These are phyloP conservation scores for Brassicogethes aeneus DNA, from an alignment of 2,888 invertebrate species.

Conservation along the genomic window DNA sequence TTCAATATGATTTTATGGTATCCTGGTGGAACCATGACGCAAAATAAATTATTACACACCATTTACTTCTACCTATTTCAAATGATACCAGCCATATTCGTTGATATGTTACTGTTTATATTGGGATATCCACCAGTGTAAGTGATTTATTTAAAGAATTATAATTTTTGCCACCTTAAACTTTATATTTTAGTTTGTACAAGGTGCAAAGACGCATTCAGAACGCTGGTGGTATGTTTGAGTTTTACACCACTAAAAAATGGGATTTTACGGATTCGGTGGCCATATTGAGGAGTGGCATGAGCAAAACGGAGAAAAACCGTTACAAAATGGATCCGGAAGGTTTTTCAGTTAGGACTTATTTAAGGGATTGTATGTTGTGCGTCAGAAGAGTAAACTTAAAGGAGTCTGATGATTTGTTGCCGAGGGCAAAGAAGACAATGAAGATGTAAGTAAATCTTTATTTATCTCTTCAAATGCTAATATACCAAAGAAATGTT, in stretches of 20 bases:
- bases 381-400: slow-evolving; percentile 71
- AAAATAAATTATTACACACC: slow-evolving; percentile 64
- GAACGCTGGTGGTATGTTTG: slow-evolving; percentile 80
- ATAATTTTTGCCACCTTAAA: too few relatives aligned
- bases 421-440: slow-evolving; percentile 70
- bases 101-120: slow-evolving; percentile 69
- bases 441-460: slow-evolving; percentile 74
- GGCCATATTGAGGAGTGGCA: slow-evolving; percentile 43
- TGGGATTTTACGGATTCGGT: slow-evolving; percentile 74
- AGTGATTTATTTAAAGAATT: slow-evolving; percentile 42
- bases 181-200: too few relatives aligned
- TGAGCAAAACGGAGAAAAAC: slow-evolving; percentile 56
- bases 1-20: slow-evolving; percentile 76
- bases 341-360: slow-evolving; percentile 64
- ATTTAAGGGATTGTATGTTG: slow-evolving; percentile 72
- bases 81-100: slow-evolving; percentile 78
- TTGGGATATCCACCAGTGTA: slow-evolving; percentile 83
- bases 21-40: slow-evolving; percentile 81
- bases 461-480: too few relatives aligned
- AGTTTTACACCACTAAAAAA: slow-evolving; percentile 84
- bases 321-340: slow-evolving; percentile 62
- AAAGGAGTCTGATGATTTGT: slow-evolving; percentile 70
- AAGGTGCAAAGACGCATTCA: slow-evolving; percentile 73
- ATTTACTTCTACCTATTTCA: slow-evolving; percentile 82
- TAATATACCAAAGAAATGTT: too few relatives aligned